These are phyloP conservation scores for Sphaerophoria taeniata DNA, from an alignment of 2,888 invertebrate species.

Conservation along the genomic window DNA sequence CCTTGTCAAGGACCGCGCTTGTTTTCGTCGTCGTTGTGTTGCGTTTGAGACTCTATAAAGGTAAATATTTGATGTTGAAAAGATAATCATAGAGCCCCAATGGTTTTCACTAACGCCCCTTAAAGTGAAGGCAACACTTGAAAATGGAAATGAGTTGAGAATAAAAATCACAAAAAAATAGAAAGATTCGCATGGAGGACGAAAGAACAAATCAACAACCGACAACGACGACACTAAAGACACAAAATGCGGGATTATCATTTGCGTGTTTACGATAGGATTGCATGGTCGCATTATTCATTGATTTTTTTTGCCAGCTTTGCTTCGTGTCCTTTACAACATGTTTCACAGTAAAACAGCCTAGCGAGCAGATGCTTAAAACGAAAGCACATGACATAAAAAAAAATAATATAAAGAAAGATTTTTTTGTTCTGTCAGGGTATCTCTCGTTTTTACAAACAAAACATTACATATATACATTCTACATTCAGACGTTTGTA, in stretches of 20 bases:
- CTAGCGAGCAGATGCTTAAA: conserved; percentile 39
- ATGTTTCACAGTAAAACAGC: conserved; percentile 24
- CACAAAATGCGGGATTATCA: conserved; percentile 62
- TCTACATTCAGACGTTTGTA: background rate
- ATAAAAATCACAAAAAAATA: background rate
- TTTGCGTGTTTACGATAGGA: conserved; percentile 72
- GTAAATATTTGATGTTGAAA: conserved; percentile 46
- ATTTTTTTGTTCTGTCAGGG: background rate
- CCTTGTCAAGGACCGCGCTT: conserved; percentile 12
- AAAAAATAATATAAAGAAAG: background rate
- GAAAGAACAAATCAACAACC: conserved; percentile 44
- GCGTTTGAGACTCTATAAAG: conserved; percentile 4
- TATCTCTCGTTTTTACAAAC: conserved; percentile 5
- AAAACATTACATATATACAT: conserved; percentile 2
- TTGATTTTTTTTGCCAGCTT: conserved; percentile 60
- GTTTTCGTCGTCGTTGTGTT: conserved; percentile 20
- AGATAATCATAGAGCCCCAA: conserved; percentile 38
- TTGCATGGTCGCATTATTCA: conserved; percentile 71
- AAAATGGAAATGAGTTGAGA: conserved; percentile 2
- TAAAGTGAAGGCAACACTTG: background rate
- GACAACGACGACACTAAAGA: conserved; percentile 49
- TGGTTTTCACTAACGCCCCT: conserved; percentile 35
- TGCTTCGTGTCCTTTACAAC: conserved; percentile 50
- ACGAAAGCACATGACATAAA: conserved; percentile 25
- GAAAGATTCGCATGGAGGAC: conserved; percentile 15